Evolutionary conservation across 2,888 invertebrate genomes (phyloP).

Genomic region (Microctonus hyperodae): DNA sequence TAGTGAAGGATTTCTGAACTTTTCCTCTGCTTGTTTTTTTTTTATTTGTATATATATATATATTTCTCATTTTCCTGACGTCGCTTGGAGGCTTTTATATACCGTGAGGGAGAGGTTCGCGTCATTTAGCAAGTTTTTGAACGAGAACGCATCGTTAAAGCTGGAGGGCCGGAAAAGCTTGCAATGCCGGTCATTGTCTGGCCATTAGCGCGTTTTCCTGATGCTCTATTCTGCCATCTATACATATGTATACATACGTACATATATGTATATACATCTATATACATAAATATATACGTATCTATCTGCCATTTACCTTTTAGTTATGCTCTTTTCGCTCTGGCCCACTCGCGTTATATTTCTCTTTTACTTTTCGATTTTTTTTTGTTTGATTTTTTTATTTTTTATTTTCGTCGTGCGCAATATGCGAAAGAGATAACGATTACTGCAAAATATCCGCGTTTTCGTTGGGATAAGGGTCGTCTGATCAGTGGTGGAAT

Average conservation of each 20-base stretch:
- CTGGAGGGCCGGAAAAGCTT: conserved; percentile 33
- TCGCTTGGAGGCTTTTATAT: not conserved
- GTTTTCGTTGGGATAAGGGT: conserved; percentile 26
- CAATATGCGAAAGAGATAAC: conserved; percentile 28
- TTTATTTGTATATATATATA: conserved; percentile 11
- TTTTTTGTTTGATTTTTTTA: not conserved
- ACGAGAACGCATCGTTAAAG: conserved; percentile 37
- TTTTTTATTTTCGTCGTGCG: conserved; percentile 20
- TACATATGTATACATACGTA: not conserved
- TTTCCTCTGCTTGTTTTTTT: not conserved
- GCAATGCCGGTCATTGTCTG: conserved; percentile 46
- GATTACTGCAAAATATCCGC: conserved; percentile 26
- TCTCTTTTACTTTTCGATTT: conserved; percentile 12
- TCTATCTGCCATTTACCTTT: conserved; percentile 9
- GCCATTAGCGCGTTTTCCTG: conserved; percentile 48
- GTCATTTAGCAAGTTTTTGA: conserved; percentile 27
- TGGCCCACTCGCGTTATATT: conserved; percentile 2
- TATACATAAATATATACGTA: not conserved
- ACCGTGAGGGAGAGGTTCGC: not conserved
- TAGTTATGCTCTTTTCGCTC: not conserved
- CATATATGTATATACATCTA: not conserved
- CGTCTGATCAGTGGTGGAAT: conserved; percentile 13
- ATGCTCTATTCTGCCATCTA: conserved; percentile 8
- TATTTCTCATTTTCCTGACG: conserved; percentile 6
- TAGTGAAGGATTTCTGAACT: not conserved